Evolutionary conservation across 2,888 invertebrate species (phyloP), one percentile per base, ranked within the genome.

Genomic region (Reticulitermes lucifugus): DNA sequence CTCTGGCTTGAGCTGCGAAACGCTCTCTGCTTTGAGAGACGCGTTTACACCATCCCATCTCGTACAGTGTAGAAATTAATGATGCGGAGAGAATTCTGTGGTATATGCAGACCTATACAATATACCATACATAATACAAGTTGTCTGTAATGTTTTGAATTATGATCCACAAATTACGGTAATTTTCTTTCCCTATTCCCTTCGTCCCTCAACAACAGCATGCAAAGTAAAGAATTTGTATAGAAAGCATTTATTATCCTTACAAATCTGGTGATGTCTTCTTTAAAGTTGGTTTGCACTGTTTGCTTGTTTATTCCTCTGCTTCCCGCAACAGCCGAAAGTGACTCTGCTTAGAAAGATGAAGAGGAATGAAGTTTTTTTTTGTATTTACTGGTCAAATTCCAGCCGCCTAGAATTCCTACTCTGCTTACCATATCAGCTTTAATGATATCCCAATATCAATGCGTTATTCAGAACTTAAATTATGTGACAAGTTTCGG

Each of bases 81-180:
- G 77, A 77, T n/a, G 51, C 77, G 77, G 14, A n/a, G 46, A 46
- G 22, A 77, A 77, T 77, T 22, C 46, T 18, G 22, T 22, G 14
- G 35, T 46, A 35, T 3, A 41, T 6, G 14, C 14, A 35, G 35
- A 18, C 25, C 35, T 73, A 43, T n/a, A 35, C 73, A 29, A 41
- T 41, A 41, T 41, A 18, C 41, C 12, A 41, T 41, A 41, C 77
- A 77, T 77, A 77, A 77, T 77, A 51, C 3, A 21, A n/a, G 46
- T 46, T n/a, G 41, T 14, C 43, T 22, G 51, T 77, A 51, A 46
- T 77, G 51, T 77, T 46, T 43, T 77, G 77, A 77, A n/a, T 77
- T 77, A 77, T 77, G 5, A 46, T 77, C 55, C 84, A 84, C 84
- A 86, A 84, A 86, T 84, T 86, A 86, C 86, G 43, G 84, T 84